Percentiles rank a stretch among this genome's conserved stretches.
phyloP scores from a whole-genome alignment of 1,140 invertebrate genomes.

The Leptestheria dahalacensis region DNA sequence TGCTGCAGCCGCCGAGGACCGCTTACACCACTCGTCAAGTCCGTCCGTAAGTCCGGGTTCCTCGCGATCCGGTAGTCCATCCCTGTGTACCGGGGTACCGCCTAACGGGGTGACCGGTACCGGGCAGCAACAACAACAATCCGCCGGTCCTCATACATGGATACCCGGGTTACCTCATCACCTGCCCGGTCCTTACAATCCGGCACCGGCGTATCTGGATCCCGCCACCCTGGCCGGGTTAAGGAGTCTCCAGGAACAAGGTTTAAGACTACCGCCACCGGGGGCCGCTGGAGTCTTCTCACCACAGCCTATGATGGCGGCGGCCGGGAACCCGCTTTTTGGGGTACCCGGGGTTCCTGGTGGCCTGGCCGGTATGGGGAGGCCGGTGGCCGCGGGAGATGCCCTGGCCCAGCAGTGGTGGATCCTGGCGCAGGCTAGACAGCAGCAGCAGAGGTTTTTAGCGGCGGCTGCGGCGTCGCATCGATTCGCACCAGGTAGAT shows the following conservation, averaged over 20 bases:
- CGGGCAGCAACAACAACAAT: not conserved
- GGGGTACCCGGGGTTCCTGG: not conserved
- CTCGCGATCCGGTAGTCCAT: not conserved
- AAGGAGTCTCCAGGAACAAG: not conserved
- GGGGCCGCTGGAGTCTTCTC: not conserved
- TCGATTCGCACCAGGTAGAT: conserved; percentile 10
- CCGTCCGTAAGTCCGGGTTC: not conserved
- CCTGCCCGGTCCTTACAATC: not conserved
- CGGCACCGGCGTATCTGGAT: not conserved
- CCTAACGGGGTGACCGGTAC: too few species aligned
- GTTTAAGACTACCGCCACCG: not conserved
- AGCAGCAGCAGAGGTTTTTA: conserved; percentile 7
- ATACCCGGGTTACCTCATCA: not conserved
- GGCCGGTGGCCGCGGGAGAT: not conserved
- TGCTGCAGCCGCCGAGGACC: not conserved
- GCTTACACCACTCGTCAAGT: not conserved
- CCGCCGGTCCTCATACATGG: not conserved
- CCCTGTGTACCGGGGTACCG: not conserved
- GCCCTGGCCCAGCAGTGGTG: conserved; percentile 11
- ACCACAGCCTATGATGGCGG: not conserved
- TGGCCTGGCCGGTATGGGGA: not conserved
- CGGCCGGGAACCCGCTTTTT: not conserved
- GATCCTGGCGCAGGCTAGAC: conserved; percentile 8
- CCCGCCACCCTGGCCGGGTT: not conserved
- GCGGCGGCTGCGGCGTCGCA: conserved; percentile 10